Percentiles rank a stretch among this genome's conserved stretches.
These are phyloP conservation scores for Lottia scabra DNA, from an alignment of 2,888 invertebrate species.

Conservation along the genomic window DNA sequence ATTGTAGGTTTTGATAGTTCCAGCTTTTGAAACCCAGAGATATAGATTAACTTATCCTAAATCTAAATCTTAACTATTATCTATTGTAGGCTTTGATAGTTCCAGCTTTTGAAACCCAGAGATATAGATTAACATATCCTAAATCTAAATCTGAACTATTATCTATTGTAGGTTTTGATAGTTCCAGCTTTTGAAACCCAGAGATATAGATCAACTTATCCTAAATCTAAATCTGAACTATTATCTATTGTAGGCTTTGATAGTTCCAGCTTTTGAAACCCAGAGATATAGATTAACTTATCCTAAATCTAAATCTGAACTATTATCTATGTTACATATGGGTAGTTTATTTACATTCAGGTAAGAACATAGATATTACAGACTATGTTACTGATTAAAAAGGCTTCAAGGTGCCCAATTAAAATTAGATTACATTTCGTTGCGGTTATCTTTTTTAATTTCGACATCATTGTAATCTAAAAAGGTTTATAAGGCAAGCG, in stretches of 20 bases:
- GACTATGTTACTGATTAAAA: no score
- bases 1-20: conserved; percentile 85
- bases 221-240: neutral
- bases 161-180: conserved; percentile 77
- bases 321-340: conserved; percentile 79
- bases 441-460: no score
- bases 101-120: conserved; percentile 92
- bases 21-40: conserved; percentile 90
- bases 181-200: conserved; percentile 93
- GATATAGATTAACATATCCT: conserved; percentile 82
- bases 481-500: no score
- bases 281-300: conserved; percentile 83
- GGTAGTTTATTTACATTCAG: conserved; percentile 87
- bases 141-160: conserved; percentile 82
- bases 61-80: conserved; percentile 48
- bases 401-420: no score
- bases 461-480: no score
- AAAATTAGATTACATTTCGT: no score
- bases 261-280: conserved; percentile 92
- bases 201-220: conserved; percentile 82
- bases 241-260: conserved; percentile 74
- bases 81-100: conserved; percentile 78
- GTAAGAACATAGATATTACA: conserved; percentile 33
- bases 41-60: conserved; percentile 82
- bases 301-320: conserved; percentile 82